Evolutionary conservation across 2,888 invertebrate genomes (phyloP).

Genomic region (Synergus gifuensis): DNA sequence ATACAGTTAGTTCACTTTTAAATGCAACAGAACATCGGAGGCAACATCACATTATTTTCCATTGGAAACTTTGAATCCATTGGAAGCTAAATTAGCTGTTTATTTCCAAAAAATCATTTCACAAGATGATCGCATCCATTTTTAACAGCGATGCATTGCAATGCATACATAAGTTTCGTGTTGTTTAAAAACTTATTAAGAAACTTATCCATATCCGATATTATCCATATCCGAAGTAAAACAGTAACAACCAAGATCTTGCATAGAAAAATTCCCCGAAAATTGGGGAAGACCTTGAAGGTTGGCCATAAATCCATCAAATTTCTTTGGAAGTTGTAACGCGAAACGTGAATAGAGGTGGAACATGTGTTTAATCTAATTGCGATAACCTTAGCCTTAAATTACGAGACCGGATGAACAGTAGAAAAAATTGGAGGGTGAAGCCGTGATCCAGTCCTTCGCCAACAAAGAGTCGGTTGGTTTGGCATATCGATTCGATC

Average conservation of each 20-base stretch:
- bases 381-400: slow-evolving; percentile 55
- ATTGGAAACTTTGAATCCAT: no score
- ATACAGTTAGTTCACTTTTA: no score
- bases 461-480: slow-evolving; percentile 45
- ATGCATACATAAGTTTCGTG: no score
- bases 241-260: not conserved
- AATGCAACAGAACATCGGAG: no score
- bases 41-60: no score
- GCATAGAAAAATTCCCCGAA: not conserved
- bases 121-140: no score
- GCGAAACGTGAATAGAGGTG: slow-evolving; percentile 27
- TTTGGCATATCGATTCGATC: slow-evolving; percentile 65
- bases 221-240: no score
- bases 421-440: slow-evolving; percentile 29
- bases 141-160: no score
- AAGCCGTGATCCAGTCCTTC: slow-evolving; percentile 45
- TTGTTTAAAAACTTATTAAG: no score
- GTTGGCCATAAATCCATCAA: slow-evolving; percentile 28
- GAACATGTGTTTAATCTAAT: slow-evolving; percentile 44
- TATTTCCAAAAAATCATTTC: no score
- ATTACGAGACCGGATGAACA: slow-evolving; percentile 54
- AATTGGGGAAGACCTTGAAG: not conserved
- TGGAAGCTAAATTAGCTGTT: no score
- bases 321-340: slow-evolving; percentile 18
- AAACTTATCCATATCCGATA: no score